Base-by-base conservation (phyloP, 30 jellyfish, hydroid and myxozoan species). In the Aurelia coerulea region DNA sequence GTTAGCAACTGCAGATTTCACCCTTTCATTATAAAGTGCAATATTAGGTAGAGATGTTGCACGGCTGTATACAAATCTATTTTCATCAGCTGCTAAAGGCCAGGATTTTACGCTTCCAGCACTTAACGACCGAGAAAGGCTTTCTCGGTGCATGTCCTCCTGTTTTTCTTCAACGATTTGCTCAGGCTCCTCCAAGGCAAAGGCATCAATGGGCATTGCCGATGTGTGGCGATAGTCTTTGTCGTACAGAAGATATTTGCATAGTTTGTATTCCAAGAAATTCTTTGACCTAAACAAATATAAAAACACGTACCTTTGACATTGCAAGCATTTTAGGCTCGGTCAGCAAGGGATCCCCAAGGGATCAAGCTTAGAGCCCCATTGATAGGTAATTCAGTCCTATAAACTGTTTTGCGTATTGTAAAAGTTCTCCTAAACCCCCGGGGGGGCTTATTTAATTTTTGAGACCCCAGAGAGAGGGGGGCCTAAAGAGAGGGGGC, bases 21-120 rank as follows among this genome's bases (percentile, higher is more conserved):
- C 72, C 37, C 88, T 84, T 31, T 31, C 56, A 34, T 17, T 41
- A 15, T 41, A 33, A 42, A 62, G 18, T 15, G 88, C 56, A 64
- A 72, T 53, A 64, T 62, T 84, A 35, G 93, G 93, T 9, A 75
- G 58, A 58, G 93, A 84, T 18, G 93, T 84, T 5, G 93, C 88
- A 59, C 88, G 87, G 71, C 93, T 84, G 5, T 70, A 84, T 23
- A 84, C 52, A 29, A 34, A 9, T 41, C 78, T 73, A 17, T 19
- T 73, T 19, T 84, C 88, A 78, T 84, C 88, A 14, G 75, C 53
- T 2, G 68, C 49, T 32, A 71, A 59, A 42, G 93, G 93, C 93
- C 93, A 84, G 13, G 93, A 84, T 42, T 84, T 84, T 50, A 73
- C 15, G 77, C 93, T 84, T 29, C 68, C 49, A 17, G 64, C 73